Evolutionary conservation across 2,113 vertebrate species (phyloP), one percentile per base, ranked within the genome.

Genomic region (Megaceryle maxima): DNA sequence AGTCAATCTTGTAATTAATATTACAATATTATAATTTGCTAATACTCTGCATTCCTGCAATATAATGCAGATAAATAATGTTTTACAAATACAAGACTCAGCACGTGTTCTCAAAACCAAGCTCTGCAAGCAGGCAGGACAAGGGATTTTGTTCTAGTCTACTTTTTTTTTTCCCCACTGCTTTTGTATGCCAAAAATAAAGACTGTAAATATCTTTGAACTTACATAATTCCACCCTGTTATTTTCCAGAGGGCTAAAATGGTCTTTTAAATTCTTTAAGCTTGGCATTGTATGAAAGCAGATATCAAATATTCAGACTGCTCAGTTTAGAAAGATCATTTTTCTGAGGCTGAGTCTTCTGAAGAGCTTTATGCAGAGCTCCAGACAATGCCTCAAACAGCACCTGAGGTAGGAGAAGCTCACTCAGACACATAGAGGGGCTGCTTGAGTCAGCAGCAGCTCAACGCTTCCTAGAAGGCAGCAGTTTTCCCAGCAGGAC

Each of bases 241-340:
- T 93, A 75, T 90, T 90, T 95, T 97, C 56, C 88, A 94, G 72
- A 90, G 56, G 62, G 64, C 68, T 94, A 68, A 96, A 87, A 14
- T 13, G 28, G 60, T 73, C 80, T 94, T 90, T 92, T 73, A 83
- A 93, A 94, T 92, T 91, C 95, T 91, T 90, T 91, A 93, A 91
- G 78, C 77, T 55, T 95, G 94, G 87, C 89, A 95, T 60, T 83
- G 51, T 96, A 95, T 93, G 63, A 97, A 96, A 95, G 92, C 87
- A 94, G 95, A 68, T 82, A 96, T 88, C 96, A 96, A 91, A 96
- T 91, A 96, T 91, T 95, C 91, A 92, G 80, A 91, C 44, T 63
- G 53, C 81, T 96, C 80, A 39, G 4, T 91, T 95, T 92, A 94
- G 87, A 84, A 94, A 90, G 90, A 96, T 95, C 62, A 79, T 76